Percentiles rank a stretch among this genome's conserved stretches.
Evolutionary conservation across 2,113 vertebrate genomes (phyloP).

Genomic region (Dolichallabes microphthalmus): DNA sequence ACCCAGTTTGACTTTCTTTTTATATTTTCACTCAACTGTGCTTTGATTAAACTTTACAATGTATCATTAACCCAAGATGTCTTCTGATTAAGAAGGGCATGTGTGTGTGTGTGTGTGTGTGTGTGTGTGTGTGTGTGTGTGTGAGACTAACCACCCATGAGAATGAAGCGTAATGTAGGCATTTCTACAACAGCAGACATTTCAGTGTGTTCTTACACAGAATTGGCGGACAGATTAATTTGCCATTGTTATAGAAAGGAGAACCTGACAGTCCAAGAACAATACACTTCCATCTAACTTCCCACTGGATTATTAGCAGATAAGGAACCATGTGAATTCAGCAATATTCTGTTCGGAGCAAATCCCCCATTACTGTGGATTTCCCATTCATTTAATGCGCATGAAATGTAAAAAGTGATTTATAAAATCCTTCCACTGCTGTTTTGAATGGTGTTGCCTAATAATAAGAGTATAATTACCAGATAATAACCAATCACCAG

Average conservation of each 20-base stretch:
- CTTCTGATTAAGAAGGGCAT: neutral
- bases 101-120: neutral
- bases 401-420: neutral
- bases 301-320: neutral
- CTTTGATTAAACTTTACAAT: neutral
- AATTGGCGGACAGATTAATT: neutral
- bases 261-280: neutral
- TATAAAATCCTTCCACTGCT: neutral
- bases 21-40: neutral
- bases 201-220: neutral
- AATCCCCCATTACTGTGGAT: neutral
- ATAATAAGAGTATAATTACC: conserved; percentile 26
- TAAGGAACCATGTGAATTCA: conserved; percentile 6
- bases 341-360: neutral
- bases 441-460: neutral
- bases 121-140: neutral
- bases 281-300: neutral
- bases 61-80: neutral
- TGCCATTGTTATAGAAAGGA: neutral
- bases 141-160: neutral
- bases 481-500: conserved; percentile 24
- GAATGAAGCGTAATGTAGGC: neutral
- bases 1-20: neutral
- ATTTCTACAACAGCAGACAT: neutral
- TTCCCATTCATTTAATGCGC: neutral